A percentile compares a stretch with the other conserved stretches of the same genome.
These are phyloP conservation scores for Mythimna vitellina DNA, from an alignment of 2,888 invertebrate genomes.

Conservation along the genomic window DNA sequence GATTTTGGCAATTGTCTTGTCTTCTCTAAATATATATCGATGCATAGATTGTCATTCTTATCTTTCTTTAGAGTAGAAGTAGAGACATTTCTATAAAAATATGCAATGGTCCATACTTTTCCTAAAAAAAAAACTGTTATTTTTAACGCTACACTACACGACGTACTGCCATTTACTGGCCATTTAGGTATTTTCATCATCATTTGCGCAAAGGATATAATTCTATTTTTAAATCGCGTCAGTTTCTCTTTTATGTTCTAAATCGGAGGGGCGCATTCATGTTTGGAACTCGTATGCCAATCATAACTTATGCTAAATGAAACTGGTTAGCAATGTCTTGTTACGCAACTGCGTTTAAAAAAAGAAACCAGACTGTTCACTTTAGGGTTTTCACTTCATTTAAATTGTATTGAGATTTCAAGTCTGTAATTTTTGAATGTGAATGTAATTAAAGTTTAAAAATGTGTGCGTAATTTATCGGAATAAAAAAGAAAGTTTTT, in stretches of 20 bases:
- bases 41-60: neutral
- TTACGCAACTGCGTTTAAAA: slow-evolving; percentile 63
- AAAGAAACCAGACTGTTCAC: slow-evolving; percentile 62
- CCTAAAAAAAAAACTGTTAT: neutral
- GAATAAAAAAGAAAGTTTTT: slow-evolving; percentile 43
- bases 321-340: slow-evolving; percentile 62
- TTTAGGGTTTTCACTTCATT: slow-evolving; percentile 64
- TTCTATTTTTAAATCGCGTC: slow-evolving; percentile 30
- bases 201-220: slow-evolving; percentile 16
- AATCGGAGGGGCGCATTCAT: slow-evolving; percentile 54
- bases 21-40: neutral
- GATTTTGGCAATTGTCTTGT: neutral
- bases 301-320: slow-evolving; percentile 63
- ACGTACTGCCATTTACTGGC: too few relatives aligned
- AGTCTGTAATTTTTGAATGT: slow-evolving; percentile 46
- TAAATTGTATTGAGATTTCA: slow-evolving; percentile 52
- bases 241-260: slow-evolving; percentile 62
- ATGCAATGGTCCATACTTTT: neutral
- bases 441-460: slow-evolving; percentile 45
- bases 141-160: neutral
- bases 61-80: neutral
- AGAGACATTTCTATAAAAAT: neutral
- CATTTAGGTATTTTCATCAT: neutral
- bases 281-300: slow-evolving; percentile 60
- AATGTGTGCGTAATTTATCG: slow-evolving; percentile 37